A percentile compares a stretch with the other conserved stretches of the same genome.
Evolutionary conservation across 2,113 vertebrate genomes (phyloP).

Genomic region (Engystomops pustulosus): DNA sequence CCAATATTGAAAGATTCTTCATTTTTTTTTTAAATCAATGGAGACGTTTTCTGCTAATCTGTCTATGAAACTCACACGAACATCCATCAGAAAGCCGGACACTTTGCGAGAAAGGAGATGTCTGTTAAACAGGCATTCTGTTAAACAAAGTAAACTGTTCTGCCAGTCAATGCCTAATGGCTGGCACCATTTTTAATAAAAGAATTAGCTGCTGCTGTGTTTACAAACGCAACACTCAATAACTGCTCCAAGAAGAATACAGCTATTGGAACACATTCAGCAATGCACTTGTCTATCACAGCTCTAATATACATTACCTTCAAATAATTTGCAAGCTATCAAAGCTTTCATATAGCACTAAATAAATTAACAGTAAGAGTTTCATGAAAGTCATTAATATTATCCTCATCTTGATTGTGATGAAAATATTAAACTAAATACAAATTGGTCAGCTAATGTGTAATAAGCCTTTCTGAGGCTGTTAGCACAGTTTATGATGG

Average conservation of each 20-base stretch:
- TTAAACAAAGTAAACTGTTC: conserved; percentile 21
- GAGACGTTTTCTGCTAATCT: background rate
- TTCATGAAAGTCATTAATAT: background rate
- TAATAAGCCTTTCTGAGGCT: too few species aligned
- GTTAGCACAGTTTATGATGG: too few species aligned
- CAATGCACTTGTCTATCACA: conserved; percentile 28
- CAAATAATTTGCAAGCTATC: conserved; percentile 14
- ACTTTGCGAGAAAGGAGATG: conserved; percentile 13
- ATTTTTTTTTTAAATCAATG: background rate
- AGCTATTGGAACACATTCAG: conserved; percentile 42
- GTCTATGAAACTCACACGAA: background rate
- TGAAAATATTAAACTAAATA: too few species aligned
- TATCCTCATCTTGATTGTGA: conserved; percentile 2
- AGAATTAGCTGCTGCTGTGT: conserved; percentile 45
- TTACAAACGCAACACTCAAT: conserved; percentile 52
- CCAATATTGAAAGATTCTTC: background rate
- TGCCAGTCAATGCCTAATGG: conserved; percentile 37
- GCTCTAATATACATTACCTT: conserved; percentile 7
- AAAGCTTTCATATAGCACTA: background rate
- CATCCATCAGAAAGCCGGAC: background rate
- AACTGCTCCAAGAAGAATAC: conserved; percentile 42
- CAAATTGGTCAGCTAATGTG: too few species aligned
- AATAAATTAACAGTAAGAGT: conserved; percentile 7
- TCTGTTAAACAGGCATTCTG: conserved; percentile 47
- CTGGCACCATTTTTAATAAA: conserved; percentile 35